Evolutionary conservation across 2,888 invertebrate genomes (phyloP).

Genomic region (Lepidocyrtoides sp.): DNA sequence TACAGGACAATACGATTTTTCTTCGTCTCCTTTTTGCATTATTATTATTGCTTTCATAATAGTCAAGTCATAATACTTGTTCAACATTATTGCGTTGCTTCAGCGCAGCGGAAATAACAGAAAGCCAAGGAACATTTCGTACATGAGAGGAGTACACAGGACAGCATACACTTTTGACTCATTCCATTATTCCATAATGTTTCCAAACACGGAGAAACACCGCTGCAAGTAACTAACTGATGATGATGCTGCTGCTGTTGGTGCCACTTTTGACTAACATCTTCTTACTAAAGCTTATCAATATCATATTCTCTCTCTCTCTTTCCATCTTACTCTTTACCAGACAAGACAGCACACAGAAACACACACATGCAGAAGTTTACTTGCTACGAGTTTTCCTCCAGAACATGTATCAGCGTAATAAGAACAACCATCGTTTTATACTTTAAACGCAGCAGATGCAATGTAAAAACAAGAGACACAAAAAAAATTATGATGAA

Average conservation of each 20-base stretch:
- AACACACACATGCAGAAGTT: background rate
- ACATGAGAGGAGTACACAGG: background rate
- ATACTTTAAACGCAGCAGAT: background rate
- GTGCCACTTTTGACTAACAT: background rate
- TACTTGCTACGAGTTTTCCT: constrained; percentile 7
- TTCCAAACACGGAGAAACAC: constrained; percentile 2
- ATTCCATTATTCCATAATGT: constrained; percentile 44
- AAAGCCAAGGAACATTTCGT: background rate
- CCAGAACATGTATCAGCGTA: constrained; percentile 8
- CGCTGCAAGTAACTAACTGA: background rate
- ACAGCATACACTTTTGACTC: background rate
- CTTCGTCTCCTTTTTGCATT: background rate
- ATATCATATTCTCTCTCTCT: background rate
- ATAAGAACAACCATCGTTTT: constrained; percentile 5
- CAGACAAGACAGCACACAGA: background rate
- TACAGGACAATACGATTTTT: constrained; percentile 13
- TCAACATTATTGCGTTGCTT: background rate
- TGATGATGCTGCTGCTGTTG: background rate
- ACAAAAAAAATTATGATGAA: background rate
- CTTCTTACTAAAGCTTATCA: constrained; percentile 36
- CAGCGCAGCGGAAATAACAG: constrained; percentile 22
- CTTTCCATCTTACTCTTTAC: background rate
- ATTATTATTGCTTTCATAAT: background rate
- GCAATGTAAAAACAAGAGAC: background rate
- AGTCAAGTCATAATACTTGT: no score